These are phyloP conservation scores for Cyprinus carpio DNA, from an alignment of 2,113 vertebrate species.

Conservation along the genomic window DNA sequence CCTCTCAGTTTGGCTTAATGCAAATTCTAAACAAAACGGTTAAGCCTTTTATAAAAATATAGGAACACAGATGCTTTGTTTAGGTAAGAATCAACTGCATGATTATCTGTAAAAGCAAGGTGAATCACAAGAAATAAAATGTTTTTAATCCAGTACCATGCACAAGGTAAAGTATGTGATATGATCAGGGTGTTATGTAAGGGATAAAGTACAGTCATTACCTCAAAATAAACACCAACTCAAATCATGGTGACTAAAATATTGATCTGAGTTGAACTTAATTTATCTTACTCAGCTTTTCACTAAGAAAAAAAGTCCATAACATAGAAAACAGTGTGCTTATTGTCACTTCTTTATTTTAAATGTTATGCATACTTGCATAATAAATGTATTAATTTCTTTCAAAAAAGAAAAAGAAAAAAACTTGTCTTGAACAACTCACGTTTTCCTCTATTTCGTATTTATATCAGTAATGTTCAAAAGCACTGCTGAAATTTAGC, in stretches of 20 bases:
- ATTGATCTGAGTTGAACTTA: not conserved
- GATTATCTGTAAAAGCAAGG: not conserved
- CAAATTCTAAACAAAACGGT: constrained; percentile 2
- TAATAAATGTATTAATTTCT: not conserved
- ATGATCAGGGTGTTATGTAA: not conserved
- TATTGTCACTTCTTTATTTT: not conserved
- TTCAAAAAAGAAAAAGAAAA: not conserved
- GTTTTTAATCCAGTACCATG: not conserved
- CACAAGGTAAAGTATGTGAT: not conserved
- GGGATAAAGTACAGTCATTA: constrained; percentile 2
- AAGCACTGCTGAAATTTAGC: not conserved
- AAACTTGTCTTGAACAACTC: not conserved
- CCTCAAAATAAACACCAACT: not conserved
- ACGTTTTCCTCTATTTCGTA: not conserved
- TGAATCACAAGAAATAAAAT: constrained; percentile 5
- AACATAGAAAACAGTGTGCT: not conserved
- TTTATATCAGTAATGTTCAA: too few species aligned
- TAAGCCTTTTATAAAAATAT: not conserved
- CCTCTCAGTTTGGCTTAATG: not conserved
- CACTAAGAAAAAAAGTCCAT: not conserved
- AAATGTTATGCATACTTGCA: not conserved
- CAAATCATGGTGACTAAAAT: not conserved
- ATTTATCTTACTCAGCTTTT: not conserved
- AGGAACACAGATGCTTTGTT: not conserved
- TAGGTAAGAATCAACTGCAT: not conserved